Evolutionary conservation across 2,888 invertebrate species (phyloP), one percentile per base, ranked within the genome.

Genomic region (Barypeithes pellucidus): DNA sequence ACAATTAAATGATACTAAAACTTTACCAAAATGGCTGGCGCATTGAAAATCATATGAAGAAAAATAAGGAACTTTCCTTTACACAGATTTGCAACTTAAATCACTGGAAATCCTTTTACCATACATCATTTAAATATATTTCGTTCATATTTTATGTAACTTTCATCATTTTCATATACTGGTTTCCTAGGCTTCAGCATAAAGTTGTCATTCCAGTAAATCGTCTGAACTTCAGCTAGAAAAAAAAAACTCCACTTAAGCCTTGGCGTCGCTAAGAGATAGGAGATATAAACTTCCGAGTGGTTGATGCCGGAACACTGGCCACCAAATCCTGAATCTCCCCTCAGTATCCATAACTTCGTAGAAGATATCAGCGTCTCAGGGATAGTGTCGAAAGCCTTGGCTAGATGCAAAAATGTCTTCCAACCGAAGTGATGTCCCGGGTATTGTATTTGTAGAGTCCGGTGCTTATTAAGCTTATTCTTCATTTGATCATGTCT

Each of bases 91-190:
- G 12, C 59, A 65, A n/a, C 54, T 50, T 59, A 59, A 47, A 71
- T 45, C 65, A 45, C 71, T 65, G 65, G 65, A 71, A 47, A 57
- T 70, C 63, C 65, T 71, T 65, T 71, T 71, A 71, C 71, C 71
- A 60, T 67, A 59, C 43, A 33, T 65, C 47, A 72, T 69, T 65
- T 47, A 8, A 24, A 41, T 54, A 39, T 8, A n/a, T 39, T n/a
- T 39, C n/a, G 29, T 29, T 29, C n/a, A n/a, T 39, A 39, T 39
- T 39, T 39, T n/a, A 39, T 39, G 39, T 12, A 39, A 45, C 57
- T 63, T 59, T 60, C 52, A 20, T 47, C 8, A 7, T 4, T 47
- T 47, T 47, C 18, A 11, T 18, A 47, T 47, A 39, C 47, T 45
- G 47, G 5, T 16, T 20, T 47, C 20, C 8, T 47, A 47, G 47